Base-by-base conservation (phyloP, 2,888 invertebrate species). In the Sclerodermus sp. region DNA sequence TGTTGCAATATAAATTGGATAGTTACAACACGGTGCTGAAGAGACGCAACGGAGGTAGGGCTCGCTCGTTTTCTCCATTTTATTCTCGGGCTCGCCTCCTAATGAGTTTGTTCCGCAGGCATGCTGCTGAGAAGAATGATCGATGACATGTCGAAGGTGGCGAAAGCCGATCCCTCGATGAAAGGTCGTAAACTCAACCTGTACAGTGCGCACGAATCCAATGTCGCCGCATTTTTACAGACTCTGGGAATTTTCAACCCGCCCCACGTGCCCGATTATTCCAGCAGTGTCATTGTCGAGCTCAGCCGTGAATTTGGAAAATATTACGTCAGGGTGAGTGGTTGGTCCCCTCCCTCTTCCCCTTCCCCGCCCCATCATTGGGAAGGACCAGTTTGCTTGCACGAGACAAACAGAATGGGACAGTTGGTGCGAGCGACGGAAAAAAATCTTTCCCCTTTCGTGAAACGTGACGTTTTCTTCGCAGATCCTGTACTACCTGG, bases 201-300 rank as follows among this genome's bases (percentile, higher is more conserved):
- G 1, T 57, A 57, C 40, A 50, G 57, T 39, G 57, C 38, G 1
- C 57, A 57, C 40, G 57, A 52, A 44, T 30, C 40, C 9, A 57
- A 52, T 12, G 81, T 87, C 1, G 82, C 83, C 1, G 82, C 81
- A 0, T 60, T 86, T 15, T 79, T 86, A 69, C 79, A 81, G 3
- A 82, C 84, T 1, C 76, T 84, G 0, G 79, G 80, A 16, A 81
- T 84, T 1, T 86, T 81, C 63, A 71, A 81, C 46, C 8, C 23
- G 3, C 76, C 81, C 1, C 83, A 83, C 51, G 80, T 84, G 52
- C 85, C 85, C 0, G 79, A 77, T n/a, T 85, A 84, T 54, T 82
- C 83, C 0, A 69, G 84, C 16, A 80, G 82, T 0, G 79, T 83
- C 49, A 74, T 83, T 1, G 55, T 85, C 38, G 85, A 85, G 65